Evolutionary conservation across 2,113 vertebrate species (phyloP).

Genomic region (Elephas maximus): DNA sequence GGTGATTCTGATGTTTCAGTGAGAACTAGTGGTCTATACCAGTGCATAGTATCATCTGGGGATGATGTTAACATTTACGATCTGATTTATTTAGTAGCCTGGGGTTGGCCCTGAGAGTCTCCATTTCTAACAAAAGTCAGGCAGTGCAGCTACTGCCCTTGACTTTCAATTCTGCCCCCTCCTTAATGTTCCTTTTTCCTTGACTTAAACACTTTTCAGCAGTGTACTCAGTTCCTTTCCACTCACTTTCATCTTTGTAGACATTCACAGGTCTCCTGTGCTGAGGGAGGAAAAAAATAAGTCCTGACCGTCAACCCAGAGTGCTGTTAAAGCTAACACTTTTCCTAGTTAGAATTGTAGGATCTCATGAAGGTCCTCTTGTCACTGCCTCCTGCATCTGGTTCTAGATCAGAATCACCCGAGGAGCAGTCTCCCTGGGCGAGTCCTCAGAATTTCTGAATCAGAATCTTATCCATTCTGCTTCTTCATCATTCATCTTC

Average conservation of each 20-base stretch:
- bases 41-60: background rate
- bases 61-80: background rate
- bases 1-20: background rate
- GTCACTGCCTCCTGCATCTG: background rate
- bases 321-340: no score
- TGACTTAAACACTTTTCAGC: background rate
- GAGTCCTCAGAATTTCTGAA: background rate
- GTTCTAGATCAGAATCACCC: background rate
- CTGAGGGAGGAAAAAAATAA: background rate
- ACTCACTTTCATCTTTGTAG: background rate
- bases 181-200: background rate
- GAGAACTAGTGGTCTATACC: background rate
- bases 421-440: background rate
- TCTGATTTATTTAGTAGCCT: background rate
- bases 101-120: background rate
- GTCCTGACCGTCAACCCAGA: background rate
- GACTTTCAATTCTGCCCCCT: background rate
- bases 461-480: background rate
- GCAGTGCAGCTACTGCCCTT: background rate
- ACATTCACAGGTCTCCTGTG: background rate
- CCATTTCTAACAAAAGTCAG: background rate
- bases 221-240: background rate
- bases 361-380: background rate
- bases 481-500: background rate
- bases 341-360: background rate